Percentiles rank a stretch among this genome's conserved stretches.
phyloP scores from a whole-genome alignment of 2,888 invertebrate genomes.

The Halictus quadricinctus region DNA sequence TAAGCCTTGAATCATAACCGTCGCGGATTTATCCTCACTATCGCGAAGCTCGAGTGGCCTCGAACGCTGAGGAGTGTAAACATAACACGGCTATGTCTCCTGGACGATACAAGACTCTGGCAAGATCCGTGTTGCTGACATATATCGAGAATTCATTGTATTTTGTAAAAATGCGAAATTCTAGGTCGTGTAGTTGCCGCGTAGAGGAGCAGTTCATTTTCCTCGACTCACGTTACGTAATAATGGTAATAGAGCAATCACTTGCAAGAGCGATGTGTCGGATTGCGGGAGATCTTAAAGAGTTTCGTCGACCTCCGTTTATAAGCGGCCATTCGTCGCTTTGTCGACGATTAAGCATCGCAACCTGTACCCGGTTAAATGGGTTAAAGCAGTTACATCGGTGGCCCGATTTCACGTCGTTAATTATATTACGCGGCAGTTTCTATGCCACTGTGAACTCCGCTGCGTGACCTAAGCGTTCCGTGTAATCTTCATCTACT shows the following conservation, averaged over 20 bases:
- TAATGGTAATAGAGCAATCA: conserved; percentile 12
- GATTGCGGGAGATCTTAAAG: conserved; percentile 29
- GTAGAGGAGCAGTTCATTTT: not conserved
- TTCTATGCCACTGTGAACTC: conserved; percentile 10
- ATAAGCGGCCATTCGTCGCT: not conserved
- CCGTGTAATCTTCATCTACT: not conserved
- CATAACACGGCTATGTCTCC: no score
- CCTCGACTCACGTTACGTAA: not conserved
- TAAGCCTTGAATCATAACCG: no score
- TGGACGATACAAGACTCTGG: no score
- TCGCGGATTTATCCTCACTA: no score
- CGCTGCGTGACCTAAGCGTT: not conserved
- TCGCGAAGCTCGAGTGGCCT: no score
- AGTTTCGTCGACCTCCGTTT: conserved; percentile 19
- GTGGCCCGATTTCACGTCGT: conserved; percentile 31
- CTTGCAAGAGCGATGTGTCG: not conserved
- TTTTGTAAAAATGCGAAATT: not conserved
- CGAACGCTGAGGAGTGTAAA: no score
- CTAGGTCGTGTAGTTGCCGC: not conserved
- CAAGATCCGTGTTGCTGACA: no score
- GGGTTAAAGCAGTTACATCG: conserved; percentile 32
- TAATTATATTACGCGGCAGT: conserved; percentile 40
- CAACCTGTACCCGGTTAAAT: conserved; percentile 32
- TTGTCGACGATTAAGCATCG: conserved; percentile 24
- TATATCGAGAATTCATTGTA: no score